Percentiles rank a stretch among this genome's conserved stretches.
Conservation (phyloP, 2,888 invertebrate genomes). For the Stenolophus ochropezus region DNA sequence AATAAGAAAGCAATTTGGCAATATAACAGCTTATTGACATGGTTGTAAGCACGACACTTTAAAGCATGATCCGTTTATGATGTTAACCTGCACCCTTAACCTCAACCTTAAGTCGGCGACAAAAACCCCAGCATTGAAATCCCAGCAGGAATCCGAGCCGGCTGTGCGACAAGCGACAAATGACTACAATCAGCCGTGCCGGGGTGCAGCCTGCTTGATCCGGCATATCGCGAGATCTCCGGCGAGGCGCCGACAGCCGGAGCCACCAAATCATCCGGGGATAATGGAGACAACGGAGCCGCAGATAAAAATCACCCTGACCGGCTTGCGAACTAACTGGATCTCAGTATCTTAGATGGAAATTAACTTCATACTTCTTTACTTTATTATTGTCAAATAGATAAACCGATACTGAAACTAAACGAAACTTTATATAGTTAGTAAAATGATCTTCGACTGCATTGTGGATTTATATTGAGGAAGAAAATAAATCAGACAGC, state of each 20-base stretch:
- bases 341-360: background rate
- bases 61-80: background rate
- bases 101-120: background rate
- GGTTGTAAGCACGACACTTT: no score
- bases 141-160: conserved; percentile 15
- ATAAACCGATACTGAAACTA: no score
- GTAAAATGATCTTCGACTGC: no score
- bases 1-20: no score
- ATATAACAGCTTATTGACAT: no score
- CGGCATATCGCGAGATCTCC: conserved; percentile 21
- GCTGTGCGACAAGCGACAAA: conserved; percentile 16
- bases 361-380: background rate
- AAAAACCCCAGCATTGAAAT: conserved; percentile 18
- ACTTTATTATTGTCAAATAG: no score
- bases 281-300: conserved; percentile 30
- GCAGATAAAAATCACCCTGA: conserved; percentile 38
- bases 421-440: no score
- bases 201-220: conserved; percentile 6
- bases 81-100: background rate
- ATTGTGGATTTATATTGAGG: no score
- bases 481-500: no score
- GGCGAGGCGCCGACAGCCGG: background rate
- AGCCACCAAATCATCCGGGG: conserved; percentile 31
- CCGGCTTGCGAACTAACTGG: background rate
- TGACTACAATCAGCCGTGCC: conserved; percentile 29